These are phyloP conservation scores for Caenorhabditis sp. DNA, from an alignment of 2,888 invertebrate species.

Conservation along the genomic window DNA sequence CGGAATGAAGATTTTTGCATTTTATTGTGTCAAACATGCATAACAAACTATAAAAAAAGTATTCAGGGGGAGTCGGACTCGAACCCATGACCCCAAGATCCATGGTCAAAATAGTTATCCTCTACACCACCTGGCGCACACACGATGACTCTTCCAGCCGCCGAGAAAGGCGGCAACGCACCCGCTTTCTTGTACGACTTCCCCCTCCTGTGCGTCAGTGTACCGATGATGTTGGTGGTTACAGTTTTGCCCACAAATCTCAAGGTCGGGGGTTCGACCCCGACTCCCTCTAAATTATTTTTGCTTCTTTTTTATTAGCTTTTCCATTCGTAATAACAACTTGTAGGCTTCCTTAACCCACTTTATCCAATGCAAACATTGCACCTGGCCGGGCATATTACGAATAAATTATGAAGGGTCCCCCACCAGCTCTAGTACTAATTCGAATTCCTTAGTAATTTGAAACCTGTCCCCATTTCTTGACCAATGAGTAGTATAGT, in stretches of 20 bases:
- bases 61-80: too few relatives aligned
- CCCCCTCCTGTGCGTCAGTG: background rate
- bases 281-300: slow-evolving; percentile 1
- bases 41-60: too few relatives aligned
- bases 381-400: slow-evolving; percentile 2
- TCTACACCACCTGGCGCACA: too few relatives aligned
- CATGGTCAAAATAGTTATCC: too few relatives aligned
- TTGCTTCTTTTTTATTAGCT: background rate
- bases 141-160: too few relatives aligned
- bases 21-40: too few relatives aligned
- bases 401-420: slow-evolving; percentile 6
- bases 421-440: background rate
- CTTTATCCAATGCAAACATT: background rate
- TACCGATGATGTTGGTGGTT: background rate
- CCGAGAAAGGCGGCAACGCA: too few relatives aligned
- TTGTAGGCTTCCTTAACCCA: background rate
- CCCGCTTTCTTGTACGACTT: background rate
- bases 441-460: background rate
- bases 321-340: too few relatives aligned
- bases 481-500: background rate
- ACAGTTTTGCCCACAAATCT: background rate
- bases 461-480: background rate
- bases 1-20: too few relatives aligned
- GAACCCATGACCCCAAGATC: too few relatives aligned
- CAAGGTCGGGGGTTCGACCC: slow-evolving; percentile 11